A percentile compares a stretch with the other conserved stretches of the same genome.
Conservation (phyloP, 35 echinoderm and acorn worm species). For the Ptychodera flava region DNA sequence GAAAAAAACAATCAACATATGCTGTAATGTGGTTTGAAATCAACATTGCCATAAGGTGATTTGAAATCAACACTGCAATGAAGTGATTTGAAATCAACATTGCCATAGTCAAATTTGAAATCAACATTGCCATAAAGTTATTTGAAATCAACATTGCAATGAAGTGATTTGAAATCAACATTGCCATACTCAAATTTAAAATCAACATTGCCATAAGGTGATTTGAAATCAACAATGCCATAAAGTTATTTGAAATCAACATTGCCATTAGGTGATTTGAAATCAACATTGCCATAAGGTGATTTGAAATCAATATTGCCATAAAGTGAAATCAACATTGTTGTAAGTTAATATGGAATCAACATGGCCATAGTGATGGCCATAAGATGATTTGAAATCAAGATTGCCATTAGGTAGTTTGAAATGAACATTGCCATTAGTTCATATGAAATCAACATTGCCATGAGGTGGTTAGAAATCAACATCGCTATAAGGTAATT, state of each 20-base stretch:
- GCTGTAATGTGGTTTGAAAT: background rate
- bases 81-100: conserved; percentile 23
- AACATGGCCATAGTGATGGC: too few relatives aligned
- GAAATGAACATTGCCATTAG: too few relatives aligned
- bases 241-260: conserved; percentile 17
- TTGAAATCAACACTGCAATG: background rate
- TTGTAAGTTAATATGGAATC: background rate
- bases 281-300: background rate
- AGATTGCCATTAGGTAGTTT: too few relatives aligned
- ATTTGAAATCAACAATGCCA: background rate
- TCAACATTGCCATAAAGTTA: background rate
- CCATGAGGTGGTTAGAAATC: too few relatives aligned
- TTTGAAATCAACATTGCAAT: conserved; percentile 2
- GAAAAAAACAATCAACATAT: background rate
- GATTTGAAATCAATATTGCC: background rate
- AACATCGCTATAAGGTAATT: too few relatives aligned
- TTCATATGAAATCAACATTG: too few relatives aligned
- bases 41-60: background rate
- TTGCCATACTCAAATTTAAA: conserved; percentile 15
- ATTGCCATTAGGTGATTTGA: conserved; percentile 10
- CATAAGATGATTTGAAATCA: too few relatives aligned
- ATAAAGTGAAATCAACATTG: conserved; percentile 16
- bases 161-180: conserved; percentile 17
- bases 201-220: background rate
- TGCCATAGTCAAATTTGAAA: conserved; percentile 11